Percentiles rank a stretch among this genome's conserved stretches.
Evolutionary conservation across 2,797 vertebrate genomes (phyloP).

Genomic region (Eidolon dupreanum): DNA sequence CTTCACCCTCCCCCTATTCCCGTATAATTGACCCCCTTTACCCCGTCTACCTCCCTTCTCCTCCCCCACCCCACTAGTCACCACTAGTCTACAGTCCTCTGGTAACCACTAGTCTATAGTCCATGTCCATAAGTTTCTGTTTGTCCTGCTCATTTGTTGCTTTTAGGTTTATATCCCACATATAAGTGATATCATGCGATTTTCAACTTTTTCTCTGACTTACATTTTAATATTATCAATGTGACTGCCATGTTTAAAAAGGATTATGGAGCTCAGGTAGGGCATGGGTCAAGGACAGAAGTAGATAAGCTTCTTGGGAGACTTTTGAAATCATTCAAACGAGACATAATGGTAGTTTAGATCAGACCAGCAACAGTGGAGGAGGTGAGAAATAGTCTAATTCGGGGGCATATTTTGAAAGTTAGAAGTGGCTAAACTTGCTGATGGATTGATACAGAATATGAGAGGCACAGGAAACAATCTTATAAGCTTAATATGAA

Average conservation of each 20-base stretch:
- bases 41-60: too few relatives aligned
- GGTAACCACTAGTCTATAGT: too few relatives aligned
- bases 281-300: not conserved
- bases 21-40: too few relatives aligned
- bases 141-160: too few relatives aligned
- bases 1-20: too few relatives aligned
- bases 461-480: not conserved
- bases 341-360: not conserved
- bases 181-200: too few relatives aligned
- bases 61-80: too few relatives aligned
- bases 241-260: conserved; percentile 3
- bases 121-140: too few relatives aligned
- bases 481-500: not conserved
- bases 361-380: not conserved
- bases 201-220: not conserved
- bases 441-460: not conserved
- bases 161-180: too few relatives aligned
- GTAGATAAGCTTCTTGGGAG: not conserved
- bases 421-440: not conserved
- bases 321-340: conserved; percentile 39
- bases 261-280: not conserved
- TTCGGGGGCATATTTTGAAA: conserved; percentile 3
- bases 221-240: not conserved
- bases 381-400: not conserved
- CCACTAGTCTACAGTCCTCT: too few relatives aligned